These are phyloP conservation scores for Hippoglossus hippoglossus DNA, from an alignment of 2,797 vertebrate species.

Conservation along the genomic window DNA sequence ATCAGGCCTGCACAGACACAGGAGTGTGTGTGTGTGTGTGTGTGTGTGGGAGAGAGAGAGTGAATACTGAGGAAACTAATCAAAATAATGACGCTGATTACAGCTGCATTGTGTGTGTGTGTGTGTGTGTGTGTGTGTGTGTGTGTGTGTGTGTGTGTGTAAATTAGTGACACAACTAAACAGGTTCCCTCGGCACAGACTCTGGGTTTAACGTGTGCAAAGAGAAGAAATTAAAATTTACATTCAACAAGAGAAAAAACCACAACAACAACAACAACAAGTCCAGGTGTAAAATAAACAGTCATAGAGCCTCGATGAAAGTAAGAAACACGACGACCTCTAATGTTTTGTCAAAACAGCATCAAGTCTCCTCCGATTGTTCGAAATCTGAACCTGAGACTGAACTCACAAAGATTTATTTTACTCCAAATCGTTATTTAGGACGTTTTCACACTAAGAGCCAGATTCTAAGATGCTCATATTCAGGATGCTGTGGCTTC, in stretches of 20 bases:
- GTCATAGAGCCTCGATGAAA: conserved; percentile 39
- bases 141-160: conserved; percentile 8
- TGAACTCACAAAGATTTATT: conserved; percentile 1
- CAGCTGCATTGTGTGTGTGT: conserved; percentile 2
- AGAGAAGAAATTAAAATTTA: not conserved
- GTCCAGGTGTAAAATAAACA: conserved; percentile 31
- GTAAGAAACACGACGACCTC: not conserved
- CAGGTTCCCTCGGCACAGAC: not conserved
- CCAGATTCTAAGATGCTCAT: too few relatives aligned
- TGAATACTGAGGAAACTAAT: too few relatives aligned
- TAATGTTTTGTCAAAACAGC: conserved; percentile 8
- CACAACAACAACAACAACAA: not conserved
- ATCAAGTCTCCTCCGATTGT: not conserved
- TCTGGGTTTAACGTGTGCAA: not conserved
- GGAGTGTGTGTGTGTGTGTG: too few relatives aligned
- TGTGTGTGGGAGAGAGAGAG: too few relatives aligned
- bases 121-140: not conserved
- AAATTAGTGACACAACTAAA: conserved; percentile 13
- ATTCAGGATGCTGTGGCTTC: too few relatives aligned
- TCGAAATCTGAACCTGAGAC: conserved; percentile 15
- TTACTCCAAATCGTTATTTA: too few relatives aligned
- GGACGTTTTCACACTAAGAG: too few relatives aligned
- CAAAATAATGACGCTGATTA: too few relatives aligned
- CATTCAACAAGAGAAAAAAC: conserved; percentile 29
- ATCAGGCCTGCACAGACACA: not conserved